Conservation (phyloP, 2,888 invertebrate genomes). For the Euplagia quadripunctaria region DNA sequence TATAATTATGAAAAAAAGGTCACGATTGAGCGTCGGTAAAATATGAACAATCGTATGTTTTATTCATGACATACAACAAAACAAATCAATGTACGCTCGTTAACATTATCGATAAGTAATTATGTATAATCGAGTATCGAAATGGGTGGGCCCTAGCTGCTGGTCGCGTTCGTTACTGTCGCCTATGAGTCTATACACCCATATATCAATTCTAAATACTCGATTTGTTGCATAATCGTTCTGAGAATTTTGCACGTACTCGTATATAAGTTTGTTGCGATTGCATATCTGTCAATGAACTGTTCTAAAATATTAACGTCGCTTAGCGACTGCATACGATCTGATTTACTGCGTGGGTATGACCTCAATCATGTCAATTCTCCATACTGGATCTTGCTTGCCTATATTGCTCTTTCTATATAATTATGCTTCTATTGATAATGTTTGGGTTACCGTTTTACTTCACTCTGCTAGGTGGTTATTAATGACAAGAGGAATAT, state of each 20-base stretch:
- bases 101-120: slow-evolving; percentile 37
- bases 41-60: slow-evolving; percentile 54
- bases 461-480: too few species aligned
- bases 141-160: slow-evolving; percentile 35
- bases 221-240: slow-evolving; percentile 47
- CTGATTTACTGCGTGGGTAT: slow-evolving; percentile 60
- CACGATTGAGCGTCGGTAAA: slow-evolving; percentile 31
- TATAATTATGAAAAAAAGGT: slow-evolving; percentile 31
- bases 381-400: slow-evolving; percentile 26
- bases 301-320: slow-evolving; percentile 65
- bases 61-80: slow-evolving; percentile 53
- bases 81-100: slow-evolving; percentile 51
- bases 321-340: slow-evolving; percentile 56
- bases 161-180: slow-evolving; percentile 34
- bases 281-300: slow-evolving; percentile 57
- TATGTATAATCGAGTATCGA: slow-evolving; percentile 46
- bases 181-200: slow-evolving; percentile 40
- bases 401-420: not conserved
- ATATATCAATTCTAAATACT: slow-evolving; percentile 43
- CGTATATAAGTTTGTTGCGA: slow-evolving; percentile 36
- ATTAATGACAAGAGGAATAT: too few species aligned
- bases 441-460: slow-evolving; percentile 19
- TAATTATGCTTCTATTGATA: slow-evolving; percentile 34
- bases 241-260: slow-evolving; percentile 32
- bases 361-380: slow-evolving; percentile 57